Conservation (phyloP, 2,797 vertebrate genomes). For the Poecilia picta region DNA sequence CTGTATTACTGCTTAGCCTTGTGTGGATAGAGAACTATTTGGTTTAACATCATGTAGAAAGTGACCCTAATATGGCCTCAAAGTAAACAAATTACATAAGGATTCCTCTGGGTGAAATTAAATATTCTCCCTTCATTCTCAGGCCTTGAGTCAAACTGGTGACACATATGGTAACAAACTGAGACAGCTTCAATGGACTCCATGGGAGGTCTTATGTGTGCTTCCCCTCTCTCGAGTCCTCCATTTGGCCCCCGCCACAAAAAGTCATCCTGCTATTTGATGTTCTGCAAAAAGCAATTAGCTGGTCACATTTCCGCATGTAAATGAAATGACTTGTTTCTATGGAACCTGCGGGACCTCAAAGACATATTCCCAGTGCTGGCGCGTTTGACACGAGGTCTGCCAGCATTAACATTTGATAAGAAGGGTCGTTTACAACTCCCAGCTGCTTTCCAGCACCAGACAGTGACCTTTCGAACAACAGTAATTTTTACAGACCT, state of each 20-base stretch:
- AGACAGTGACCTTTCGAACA: conserved; percentile 86
- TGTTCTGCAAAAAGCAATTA: conserved; percentile 82
- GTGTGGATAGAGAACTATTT: conserved; percentile 9
- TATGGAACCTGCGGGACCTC: conserved; percentile 81
- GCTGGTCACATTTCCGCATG: conserved; percentile 75
- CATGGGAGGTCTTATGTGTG: conserved; percentile 62
- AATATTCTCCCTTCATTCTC: conserved; percentile 22
- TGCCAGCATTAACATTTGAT: conserved; percentile 88
- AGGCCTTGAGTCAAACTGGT: conserved; percentile 49
- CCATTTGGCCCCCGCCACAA: conserved; percentile 59
- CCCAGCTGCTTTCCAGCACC: conserved; percentile 81
- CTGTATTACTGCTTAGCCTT: neutral
- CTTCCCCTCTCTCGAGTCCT: conserved; percentile 51
- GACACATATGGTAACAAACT: conserved; percentile 60
- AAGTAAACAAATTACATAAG: conserved; percentile 42
- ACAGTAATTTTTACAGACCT: conserved; percentile 83
- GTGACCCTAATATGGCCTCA: conserved; percentile 29
- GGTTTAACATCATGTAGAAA: conserved; percentile 22
- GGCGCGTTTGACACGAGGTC: conserved; percentile 72
- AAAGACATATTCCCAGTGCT: conserved; percentile 77
- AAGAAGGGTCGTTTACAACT: conserved; percentile 86
- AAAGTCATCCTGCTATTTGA: conserved; percentile 73
- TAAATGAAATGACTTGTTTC: conserved; percentile 85
- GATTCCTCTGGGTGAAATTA: conserved; percentile 37
- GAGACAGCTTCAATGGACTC: conserved; percentile 64